Evolutionary conservation across 1,140 invertebrate species (phyloP).

Genomic region (Eriosoma lanigerum): DNA sequence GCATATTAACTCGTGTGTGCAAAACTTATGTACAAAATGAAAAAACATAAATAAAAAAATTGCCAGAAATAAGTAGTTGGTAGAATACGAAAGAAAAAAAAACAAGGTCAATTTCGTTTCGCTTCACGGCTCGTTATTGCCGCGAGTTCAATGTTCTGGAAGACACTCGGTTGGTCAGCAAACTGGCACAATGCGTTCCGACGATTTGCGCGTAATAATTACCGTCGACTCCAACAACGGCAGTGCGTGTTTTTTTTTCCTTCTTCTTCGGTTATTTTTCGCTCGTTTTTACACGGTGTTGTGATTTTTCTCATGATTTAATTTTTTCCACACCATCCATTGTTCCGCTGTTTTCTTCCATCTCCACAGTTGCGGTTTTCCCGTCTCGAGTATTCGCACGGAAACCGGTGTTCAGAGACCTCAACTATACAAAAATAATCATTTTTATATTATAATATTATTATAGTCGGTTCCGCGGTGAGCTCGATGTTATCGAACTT

Average conservation of each 20-base stretch:
- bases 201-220: slow-evolving; percentile 46
- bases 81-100: not conserved
- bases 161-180: slow-evolving; percentile 51
- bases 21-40: not conserved
- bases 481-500: slow-evolving; percentile 28
- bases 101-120: slow-evolving; percentile 52
- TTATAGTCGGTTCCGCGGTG: not conserved
- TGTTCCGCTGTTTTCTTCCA: slow-evolving; percentile 32
- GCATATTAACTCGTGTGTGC: not conserved
- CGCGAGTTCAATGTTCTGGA: slow-evolving; percentile 47
- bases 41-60: not conserved
- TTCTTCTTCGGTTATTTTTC: slow-evolving; percentile 45
- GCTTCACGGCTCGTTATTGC: slow-evolving; percentile 44
- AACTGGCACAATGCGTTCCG: slow-evolving; percentile 51
- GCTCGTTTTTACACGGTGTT: slow-evolving; percentile 34
- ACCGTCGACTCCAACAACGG: not conserved
- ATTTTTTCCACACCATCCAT: not conserved
- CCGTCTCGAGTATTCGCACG: not conserved
- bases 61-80: too few species aligned
- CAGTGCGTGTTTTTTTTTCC: not conserved
- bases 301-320: slow-evolving; percentile 45
- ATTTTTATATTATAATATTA: too few species aligned
- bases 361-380: not conserved
- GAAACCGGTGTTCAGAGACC: slow-evolving; percentile 28
- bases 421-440: not conserved